phyloP scores from a whole-genome alignment of 2,797 vertebrate genomes.

The Ctenochaetus hawaiiensis region DNA sequence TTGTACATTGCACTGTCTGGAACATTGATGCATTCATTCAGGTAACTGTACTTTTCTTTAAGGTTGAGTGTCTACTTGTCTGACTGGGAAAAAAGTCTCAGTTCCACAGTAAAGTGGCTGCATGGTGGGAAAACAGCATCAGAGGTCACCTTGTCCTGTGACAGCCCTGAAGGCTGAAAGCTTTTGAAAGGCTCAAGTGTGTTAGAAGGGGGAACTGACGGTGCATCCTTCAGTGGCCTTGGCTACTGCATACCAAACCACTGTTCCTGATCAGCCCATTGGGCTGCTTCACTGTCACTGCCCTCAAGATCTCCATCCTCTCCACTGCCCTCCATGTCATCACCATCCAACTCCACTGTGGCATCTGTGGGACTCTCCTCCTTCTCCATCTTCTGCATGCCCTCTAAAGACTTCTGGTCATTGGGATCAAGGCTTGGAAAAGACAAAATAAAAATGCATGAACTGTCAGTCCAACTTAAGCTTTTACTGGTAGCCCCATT shows the following conservation, averaged over 20 bases:
- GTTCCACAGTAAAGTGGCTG: slow-evolving; percentile 4
- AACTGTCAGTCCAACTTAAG: too few species aligned
- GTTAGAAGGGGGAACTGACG: slow-evolving; percentile 9
- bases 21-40: neutral
- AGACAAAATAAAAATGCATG: too few species aligned
- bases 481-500: neutral
- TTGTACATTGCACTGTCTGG: neutral
- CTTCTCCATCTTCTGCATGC: slow-evolving; percentile 99
- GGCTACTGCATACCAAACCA: slow-evolving; percentile 99
- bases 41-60: neutral
- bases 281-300: slow-evolving; percentile 97
- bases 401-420: slow-evolving; percentile 98
- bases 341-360: slow-evolving; percentile 97
- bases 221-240: slow-evolving; percentile 9
- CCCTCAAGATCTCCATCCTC: slow-evolving; percentile 98
- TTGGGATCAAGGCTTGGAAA: slow-evolving; percentile 94
- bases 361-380: slow-evolving; percentile 98
- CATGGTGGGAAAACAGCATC: neutral
- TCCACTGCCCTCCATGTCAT: slow-evolving; percentile 99
- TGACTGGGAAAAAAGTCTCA: neutral
- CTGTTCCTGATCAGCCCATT: slow-evolving; percentile 99
- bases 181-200: slow-evolving; percentile 6
- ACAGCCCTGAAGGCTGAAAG: too few species aligned
- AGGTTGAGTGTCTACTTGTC: neutral
- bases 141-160: neutral